Conservation (phyloP, 2,113 vertebrate genomes). For the Pavo muticus region DNA sequence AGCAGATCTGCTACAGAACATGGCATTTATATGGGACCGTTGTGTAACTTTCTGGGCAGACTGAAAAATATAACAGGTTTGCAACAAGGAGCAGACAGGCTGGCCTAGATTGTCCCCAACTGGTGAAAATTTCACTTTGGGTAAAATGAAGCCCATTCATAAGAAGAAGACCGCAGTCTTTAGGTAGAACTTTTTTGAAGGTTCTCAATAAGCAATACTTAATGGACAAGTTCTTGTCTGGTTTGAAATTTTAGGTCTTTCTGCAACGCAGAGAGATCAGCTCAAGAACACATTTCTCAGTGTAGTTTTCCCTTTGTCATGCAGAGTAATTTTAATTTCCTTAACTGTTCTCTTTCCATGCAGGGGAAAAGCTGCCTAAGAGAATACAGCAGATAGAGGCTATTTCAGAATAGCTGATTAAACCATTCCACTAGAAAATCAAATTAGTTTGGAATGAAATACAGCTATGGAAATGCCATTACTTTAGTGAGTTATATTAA, state of each 20-base stretch:
- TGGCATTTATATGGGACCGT: background rate
- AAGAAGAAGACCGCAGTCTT: background rate
- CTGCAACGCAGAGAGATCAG: background rate
- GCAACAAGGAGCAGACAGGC: background rate
- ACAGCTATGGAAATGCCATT: background rate
- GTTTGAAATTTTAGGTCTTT: background rate
- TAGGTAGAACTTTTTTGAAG: background rate
- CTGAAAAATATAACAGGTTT: background rate
- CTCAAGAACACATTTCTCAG: background rate
- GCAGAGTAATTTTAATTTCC: background rate
- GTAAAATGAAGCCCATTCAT: background rate
- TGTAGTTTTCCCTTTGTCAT: background rate
- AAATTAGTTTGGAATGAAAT: slow-evolving; percentile 3
- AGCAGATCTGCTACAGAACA: background rate
- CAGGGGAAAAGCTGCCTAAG: background rate
- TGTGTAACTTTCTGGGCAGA: background rate
- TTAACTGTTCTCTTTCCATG: background rate
- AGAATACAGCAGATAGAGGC: background rate
- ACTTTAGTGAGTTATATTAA: background rate
- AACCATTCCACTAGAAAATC: slow-evolving; percentile 11
- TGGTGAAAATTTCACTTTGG: background rate
- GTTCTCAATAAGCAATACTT: background rate
- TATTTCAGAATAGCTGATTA: background rate
- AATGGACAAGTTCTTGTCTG: background rate
- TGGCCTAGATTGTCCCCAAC: background rate